These are phyloP conservation scores for Chaetura pelagica DNA, from an alignment of 2,113 vertebrate species.

Conservation along the genomic window DNA sequence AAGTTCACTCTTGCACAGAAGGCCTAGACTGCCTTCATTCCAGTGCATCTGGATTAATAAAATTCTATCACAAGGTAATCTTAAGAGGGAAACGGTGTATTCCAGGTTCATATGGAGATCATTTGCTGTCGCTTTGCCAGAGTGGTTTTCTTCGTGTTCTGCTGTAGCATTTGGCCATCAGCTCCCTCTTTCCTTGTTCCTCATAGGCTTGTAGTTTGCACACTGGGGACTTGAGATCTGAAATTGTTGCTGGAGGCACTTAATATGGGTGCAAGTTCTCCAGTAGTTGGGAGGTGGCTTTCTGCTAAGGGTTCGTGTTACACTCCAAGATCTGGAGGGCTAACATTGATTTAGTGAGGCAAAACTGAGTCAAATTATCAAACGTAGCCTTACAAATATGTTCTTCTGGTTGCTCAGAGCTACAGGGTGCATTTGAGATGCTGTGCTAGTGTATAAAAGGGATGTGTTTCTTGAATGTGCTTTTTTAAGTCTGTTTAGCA, in stretches of 20 bases:
- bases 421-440: neutral
- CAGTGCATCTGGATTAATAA: neutral
- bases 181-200: neutral
- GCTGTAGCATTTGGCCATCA: neutral
- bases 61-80: neutral
- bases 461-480: neutral
- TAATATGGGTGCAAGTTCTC: neutral
- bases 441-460: neutral
- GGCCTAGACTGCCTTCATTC: neutral
- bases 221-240: neutral
- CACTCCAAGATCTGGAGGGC: neutral
- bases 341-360: neutral
- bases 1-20: neutral
- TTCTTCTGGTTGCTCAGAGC: neutral
- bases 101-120: rapidly evolving
- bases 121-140: rapidly evolving
- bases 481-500: neutral
- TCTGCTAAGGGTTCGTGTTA: neutral
- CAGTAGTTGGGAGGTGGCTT: neutral
- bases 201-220: rapidly evolving
- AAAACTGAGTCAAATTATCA: neutral
- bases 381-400: rapidly evolving
- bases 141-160: neutral
- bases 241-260: neutral
- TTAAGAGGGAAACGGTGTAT: neutral